phyloP scores from a whole-genome alignment of 2,797 vertebrate species.

The Coregonus suidteri region DNA sequence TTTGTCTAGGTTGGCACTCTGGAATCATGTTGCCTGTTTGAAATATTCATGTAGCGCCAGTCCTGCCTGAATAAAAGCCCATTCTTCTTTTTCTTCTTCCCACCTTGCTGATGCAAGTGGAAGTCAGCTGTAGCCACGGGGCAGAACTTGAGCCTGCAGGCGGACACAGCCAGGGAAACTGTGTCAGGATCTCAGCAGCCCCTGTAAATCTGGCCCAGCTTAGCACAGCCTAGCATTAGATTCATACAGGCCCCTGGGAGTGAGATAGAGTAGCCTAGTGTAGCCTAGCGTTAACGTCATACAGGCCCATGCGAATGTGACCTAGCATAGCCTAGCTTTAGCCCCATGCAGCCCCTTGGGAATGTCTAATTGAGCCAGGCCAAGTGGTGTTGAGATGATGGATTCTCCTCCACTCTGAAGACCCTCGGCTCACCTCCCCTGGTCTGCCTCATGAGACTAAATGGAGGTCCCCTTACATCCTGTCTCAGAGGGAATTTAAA shows the following conservation, averaged over 20 bases:
- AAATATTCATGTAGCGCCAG: constrained; percentile 63
- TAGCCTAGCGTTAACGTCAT: background rate
- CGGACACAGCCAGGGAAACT: constrained; percentile 41
- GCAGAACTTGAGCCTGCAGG: constrained; percentile 58
- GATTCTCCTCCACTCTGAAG: constrained; percentile 51
- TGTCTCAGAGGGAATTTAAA: constrained; percentile 54
- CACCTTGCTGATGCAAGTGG: constrained; percentile 57
- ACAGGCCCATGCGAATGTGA: background rate
- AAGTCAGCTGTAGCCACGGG: constrained; percentile 40
- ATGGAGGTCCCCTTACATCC: constrained; percentile 65
- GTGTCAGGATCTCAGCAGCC: constrained; percentile 46
- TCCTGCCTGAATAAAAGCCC: constrained; percentile 61
- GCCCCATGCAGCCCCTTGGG: background rate
- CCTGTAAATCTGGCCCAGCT: background rate
- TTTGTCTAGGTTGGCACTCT: constrained; percentile 61
- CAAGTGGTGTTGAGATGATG: constrained; percentile 59
- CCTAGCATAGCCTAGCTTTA: background rate
- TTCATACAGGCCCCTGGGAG: background rate
- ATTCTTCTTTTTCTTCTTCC: constrained; percentile 53
- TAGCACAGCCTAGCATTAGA: background rate
- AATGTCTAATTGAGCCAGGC: background rate
- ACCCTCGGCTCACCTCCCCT: constrained; percentile 40
- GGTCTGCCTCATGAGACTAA: constrained; percentile 58
- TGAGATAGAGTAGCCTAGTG: background rate
- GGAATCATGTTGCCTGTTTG: constrained; percentile 61